phyloP scores from a whole-genome alignment of 2,113 vertebrate genomes.

The Bos indicus region DNA sequence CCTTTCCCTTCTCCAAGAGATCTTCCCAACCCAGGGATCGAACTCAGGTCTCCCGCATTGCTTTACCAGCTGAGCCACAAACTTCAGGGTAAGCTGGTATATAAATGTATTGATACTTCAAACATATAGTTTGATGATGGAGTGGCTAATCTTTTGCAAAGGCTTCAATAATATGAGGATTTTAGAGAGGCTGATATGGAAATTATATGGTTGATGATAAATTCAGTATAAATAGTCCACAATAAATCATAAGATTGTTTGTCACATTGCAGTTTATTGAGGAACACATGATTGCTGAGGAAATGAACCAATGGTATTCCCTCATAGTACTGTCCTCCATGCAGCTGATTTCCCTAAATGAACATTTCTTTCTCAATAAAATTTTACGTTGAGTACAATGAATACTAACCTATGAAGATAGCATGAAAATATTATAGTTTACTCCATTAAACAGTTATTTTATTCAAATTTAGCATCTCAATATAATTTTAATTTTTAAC shows the following conservation, averaged over 20 bases:
- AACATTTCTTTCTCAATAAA: neutral
- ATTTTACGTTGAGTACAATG: neutral
- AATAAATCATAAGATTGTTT: neutral
- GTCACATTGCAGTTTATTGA: neutral
- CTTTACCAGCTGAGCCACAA: neutral
- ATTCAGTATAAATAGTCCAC: neutral
- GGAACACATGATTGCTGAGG: neutral
- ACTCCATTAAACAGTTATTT: neutral
- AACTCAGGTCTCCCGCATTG: neutral
- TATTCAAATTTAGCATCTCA: neutral
- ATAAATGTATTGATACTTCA: neutral
- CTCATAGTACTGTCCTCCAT: neutral
- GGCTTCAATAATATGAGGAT: neutral
- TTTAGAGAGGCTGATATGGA: neutral
- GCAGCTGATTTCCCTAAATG: neutral
- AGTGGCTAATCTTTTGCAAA: neutral
- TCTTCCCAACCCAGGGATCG: neutral
- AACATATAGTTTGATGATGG: neutral
- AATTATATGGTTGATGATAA: neutral
- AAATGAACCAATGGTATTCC: neutral
- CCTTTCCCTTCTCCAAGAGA: neutral
- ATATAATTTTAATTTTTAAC: slow-evolving; percentile 28
- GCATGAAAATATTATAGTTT: neutral
- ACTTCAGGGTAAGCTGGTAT: neutral
- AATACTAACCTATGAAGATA: neutral